Base-by-base conservation (phyloP, 2,113 vertebrate genomes). In the Heterotis niloticus region DNA sequence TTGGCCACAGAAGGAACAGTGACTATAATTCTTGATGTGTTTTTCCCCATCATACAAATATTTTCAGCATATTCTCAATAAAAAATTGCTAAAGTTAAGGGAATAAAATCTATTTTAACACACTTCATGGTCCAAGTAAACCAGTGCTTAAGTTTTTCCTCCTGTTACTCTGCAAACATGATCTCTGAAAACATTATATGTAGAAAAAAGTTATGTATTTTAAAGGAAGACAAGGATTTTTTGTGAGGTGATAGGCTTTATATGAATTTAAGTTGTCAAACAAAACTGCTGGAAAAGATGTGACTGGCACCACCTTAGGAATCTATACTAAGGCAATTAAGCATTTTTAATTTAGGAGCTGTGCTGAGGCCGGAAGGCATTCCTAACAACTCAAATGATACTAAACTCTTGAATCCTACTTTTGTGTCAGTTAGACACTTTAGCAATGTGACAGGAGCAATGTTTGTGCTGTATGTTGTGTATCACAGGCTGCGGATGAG, bases 1-100 rank as follows among this genome's bases (percentile, higher is more conserved):
- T n/a, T n/a, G 86, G 83, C 84, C 82, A 83, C 34, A 18, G 79
- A 84, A 76, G 81, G 75, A 76, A 83, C 84, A 83, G 85, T 82
- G 77, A 11, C 83, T 57, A 73, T 68, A 78, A 68, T 78, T 71
- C 54, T 60, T 51, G 29, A 57, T 20, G 18, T 71, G 60, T 54
- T 80, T 80, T 60, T 76, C 64, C 24, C 64, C 59, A 56, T 78
- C 64, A 64, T 75, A 59, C 62, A 81, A 82, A 84, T 66, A 80
- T 77, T 67, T 78, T 71, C 80, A 70, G 69, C 64, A 59, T 76
- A 64, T 75, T 60, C 70, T 78, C 62, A 80, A 83, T 83, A 79
- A 89, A 82, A 76, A 80, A 69, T 78, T 68, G 60, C 34, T 56
- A 1, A 69, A 73, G 20, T 10, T 20, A n/a, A 51, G 54, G 51